Base-by-base conservation (phyloP, 2,888 invertebrate genomes). In the Pycnomerus fuliginosus region DNA sequence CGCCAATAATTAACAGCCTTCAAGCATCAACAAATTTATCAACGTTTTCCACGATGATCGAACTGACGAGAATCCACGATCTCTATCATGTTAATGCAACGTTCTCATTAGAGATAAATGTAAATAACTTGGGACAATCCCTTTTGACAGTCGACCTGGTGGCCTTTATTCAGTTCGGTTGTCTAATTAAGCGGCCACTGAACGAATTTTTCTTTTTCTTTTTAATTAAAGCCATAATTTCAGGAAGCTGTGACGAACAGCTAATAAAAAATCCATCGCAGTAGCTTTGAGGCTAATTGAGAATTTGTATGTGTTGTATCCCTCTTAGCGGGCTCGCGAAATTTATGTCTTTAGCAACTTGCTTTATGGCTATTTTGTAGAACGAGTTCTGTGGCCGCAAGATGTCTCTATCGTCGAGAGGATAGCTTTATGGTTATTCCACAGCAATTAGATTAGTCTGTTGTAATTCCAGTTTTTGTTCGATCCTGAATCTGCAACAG, bases 381-480 rank as follows among this genome's bases (percentile, higher is more conserved):
- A 70, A 70, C 70, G 67, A 65, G 70, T 71, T 71, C 58, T 58
- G 61, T 64, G 66, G 63, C 69, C 71, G 64, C 70, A 71, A 70
- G 71, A 72, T 71, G 72, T 71, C 72, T 72, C 70, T 70, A 72
- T 72, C 68, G 66, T 64, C 69, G 62, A 59, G 65, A 64, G 68
- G 66, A 67, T 65, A 61, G 64, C 68, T 70, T 70, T 71, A 70
- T 70, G 70, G 70, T 68, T 70, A 69, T 71, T 69, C 64, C 65
- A 60, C 62, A 61, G 70, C 71, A 71, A 71, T 71, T 71, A 71
- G 69, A 70, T 70, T 69, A 67, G 67, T 65, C 69, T 64, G 68
- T 67, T 64, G 68, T 67, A 68, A 68, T 68, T 69, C 69, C 63
- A 64, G 67, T 69, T 69, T 69, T 69, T 69, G 67, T 57, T n/a